These are phyloP conservation scores for Nanger granti DNA, from an alignment of 2,113 vertebrate genomes.

Conservation along the genomic window DNA sequence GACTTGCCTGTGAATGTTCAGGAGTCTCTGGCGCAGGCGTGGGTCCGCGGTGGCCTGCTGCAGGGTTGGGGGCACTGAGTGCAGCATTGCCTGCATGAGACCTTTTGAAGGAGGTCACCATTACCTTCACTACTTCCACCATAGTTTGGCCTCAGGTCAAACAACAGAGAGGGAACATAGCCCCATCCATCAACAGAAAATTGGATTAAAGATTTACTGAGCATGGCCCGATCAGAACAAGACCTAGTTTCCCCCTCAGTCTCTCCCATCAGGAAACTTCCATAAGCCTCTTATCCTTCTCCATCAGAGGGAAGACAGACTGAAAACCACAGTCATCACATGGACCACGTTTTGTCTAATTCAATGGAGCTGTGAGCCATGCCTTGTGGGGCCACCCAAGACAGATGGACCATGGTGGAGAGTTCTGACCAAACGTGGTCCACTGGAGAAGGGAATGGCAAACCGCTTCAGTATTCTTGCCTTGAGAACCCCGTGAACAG, in stretches of 20 bases:
- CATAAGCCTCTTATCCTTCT: background rate
- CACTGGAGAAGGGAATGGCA: background rate
- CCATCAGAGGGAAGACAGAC: background rate
- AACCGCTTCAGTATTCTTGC: background rate
- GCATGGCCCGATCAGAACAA: background rate
- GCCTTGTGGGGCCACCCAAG: background rate
- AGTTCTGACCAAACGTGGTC: background rate
- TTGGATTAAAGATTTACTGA: background rate
- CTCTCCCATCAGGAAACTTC: background rate
- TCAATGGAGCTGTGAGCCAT: background rate
- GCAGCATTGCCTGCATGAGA: background rate
- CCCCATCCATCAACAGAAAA: background rate
- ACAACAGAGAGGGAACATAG: background rate
- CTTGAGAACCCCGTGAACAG: background rate
- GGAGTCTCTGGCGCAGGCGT: accelerated
- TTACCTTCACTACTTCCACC: background rate
- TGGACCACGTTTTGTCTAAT: background rate
- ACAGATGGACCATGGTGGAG: background rate
- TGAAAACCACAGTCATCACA: background rate
- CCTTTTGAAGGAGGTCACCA: background rate
- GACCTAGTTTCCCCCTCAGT: background rate
- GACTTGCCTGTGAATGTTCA: background rate
- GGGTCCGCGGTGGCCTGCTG: background rate
- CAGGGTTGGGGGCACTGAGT: background rate
- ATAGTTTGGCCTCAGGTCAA: background rate